Evolutionary conservation across 1,140 invertebrate species (phyloP), one percentile per base, ranked within the genome.

Genomic region (Conus ventricosus): DNA sequence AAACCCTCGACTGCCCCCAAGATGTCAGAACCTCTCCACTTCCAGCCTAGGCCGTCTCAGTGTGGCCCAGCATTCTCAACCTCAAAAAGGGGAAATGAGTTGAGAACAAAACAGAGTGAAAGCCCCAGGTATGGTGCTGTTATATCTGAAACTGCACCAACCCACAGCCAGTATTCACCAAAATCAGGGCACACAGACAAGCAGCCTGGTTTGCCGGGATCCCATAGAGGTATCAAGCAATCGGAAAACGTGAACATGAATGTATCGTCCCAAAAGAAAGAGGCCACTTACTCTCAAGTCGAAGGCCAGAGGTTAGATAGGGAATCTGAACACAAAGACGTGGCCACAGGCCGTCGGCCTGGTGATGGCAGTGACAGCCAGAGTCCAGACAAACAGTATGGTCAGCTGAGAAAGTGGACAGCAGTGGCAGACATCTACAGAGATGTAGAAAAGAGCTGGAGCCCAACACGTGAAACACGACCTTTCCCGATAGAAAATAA

Each of bases 391-490:
- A 23, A 51, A n/a, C 76, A 87, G 53, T 85, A 88, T 78, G 84
- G 88, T 54, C 89, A 90, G 81, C 75, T 90, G 67, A 83, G 83
- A 57, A 90, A 90, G 60, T 90, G 90, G 90, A 84, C 71, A 54
- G 88, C 71, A 5, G 78, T 90, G 39, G 78, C 78, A 10, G 90
- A 90, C 60, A 90, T 90, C 23, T 84, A 84, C 57, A 60, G 82
- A 54, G 57, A 63, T 54, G 82, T 84, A 55, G 82, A 84, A 55
- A 84, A 87, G 53, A 88, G 67, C 51, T 82, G 87, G 78, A 88
- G 78, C 87, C 57, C 81, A n/a, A 71, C 87, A 17, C 39, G 53
- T 6, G 57, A 82, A 88, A 39, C 54, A 23, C 60, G 51, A 71
- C 57, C 81, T 4, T 76, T 84, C 13, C 67, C 81, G 4, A 51